Base-by-base conservation (phyloP, 1,140 invertebrate genomes). In the Meloidogyne floridensis region DNA sequence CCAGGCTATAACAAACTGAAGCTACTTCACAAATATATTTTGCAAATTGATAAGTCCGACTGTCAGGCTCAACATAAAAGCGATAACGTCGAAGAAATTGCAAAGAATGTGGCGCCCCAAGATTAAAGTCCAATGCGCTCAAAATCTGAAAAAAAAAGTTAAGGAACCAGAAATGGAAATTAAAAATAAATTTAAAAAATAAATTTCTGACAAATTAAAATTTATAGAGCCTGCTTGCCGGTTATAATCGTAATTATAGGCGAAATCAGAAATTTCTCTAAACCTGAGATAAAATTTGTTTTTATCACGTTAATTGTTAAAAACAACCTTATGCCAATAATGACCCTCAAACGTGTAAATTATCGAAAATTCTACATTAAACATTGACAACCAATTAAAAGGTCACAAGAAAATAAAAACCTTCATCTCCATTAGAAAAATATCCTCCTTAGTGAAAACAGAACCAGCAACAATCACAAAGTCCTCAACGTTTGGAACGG, bases 401-500 rank as follows among this genome's bases (percentile, higher is more conserved):
- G 47, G 51, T 47, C 11, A 47, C 43, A 2, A 47, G 43, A 47
- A 15, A 32, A 59, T 18, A 9, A 43, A 51, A 20, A 82, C 81
- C 80, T 53, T 56, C 15, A 74, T 81, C 53, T 82, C 81, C 81
- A 82, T 82, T 8, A n/a, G 20, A 13, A 82, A 59, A n/a, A 82
- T 51, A 5, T 82, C 81, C 32, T 82, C 53, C 3, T 73, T 83
- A 20, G 15, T 72, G 18, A 82, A 82, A 10, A 47, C 81, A 51
- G 32, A 56, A n/a, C 53, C 81, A n/a, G 81, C 71, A 43, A 82
- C 53, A 6, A 47, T 43, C 0, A 82, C 76, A 73, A 81, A 81
- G 65, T 81, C 75, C 3, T 81, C 85, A 65, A 92, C 89, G 85
- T 91, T 90, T 82, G 91, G 91, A 18, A 91, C 90, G 42, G 90